Percentiles rank a stretch among this genome's conserved stretches.
Evolutionary conservation across 2,113 vertebrate species (phyloP).

Genomic region (Hipposideros armiger): DNA sequence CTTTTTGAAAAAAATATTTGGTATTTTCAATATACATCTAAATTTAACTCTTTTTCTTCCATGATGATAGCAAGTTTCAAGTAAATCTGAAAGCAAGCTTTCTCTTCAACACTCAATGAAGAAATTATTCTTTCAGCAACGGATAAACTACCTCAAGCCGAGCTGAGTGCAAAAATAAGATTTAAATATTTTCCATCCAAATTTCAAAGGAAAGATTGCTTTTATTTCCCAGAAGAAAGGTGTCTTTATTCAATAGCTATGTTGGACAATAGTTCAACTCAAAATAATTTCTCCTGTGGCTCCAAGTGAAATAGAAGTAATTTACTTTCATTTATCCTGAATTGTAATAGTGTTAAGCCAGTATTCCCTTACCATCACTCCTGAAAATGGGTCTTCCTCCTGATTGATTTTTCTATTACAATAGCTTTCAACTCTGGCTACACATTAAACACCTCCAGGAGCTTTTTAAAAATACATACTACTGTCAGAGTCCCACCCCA

Average conservation of each 20-base stretch:
- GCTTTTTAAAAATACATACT: neutral
- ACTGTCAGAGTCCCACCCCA: neutral
- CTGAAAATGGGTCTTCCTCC: neutral
- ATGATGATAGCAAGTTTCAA: neutral
- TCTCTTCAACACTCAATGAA: neutral
- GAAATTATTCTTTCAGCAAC: neutral
- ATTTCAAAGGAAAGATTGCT: conserved; percentile 33
- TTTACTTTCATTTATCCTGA: conserved; percentile 35
- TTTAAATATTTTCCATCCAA: conserved; percentile 47
- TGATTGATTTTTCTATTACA: neutral
- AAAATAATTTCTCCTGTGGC: conserved; percentile 1
- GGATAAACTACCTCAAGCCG: neutral
- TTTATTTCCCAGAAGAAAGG: neutral
- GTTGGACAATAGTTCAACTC: conserved; percentile 8
- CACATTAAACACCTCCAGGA: neutral
- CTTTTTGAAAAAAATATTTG: neutral
- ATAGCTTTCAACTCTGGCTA: neutral
- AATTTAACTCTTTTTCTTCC: neutral
- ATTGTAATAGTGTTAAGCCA: neutral
- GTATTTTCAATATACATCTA: neutral
- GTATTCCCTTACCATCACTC: neutral
- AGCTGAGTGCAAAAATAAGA: neutral
- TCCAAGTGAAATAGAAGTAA: neutral
- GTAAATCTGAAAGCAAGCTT: neutral
- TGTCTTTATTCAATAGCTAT: neutral